phyloP scores from a whole-genome alignment of 2,113 vertebrate species.

The Microcebus jonahi region DNA sequence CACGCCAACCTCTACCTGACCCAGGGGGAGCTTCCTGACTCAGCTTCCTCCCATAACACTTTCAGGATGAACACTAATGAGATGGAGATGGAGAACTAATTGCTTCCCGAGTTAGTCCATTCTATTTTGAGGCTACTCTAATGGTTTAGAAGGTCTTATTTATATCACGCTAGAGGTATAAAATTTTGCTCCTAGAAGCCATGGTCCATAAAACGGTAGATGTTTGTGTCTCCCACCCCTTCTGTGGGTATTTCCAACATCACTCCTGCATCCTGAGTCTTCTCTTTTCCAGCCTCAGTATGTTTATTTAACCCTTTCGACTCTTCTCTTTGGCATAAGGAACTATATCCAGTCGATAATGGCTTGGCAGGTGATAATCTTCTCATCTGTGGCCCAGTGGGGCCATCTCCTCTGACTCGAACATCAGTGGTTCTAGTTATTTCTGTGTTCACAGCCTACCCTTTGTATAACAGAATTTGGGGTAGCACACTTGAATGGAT shows the following conservation, averaged over 20 bases:
- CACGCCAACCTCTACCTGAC: background rate
- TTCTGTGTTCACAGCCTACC: background rate
- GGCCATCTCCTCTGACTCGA: background rate
- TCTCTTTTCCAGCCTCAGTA: background rate
- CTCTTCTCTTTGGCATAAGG: background rate
- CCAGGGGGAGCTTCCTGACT: background rate
- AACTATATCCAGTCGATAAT: background rate
- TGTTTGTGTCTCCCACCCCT: accelerated
- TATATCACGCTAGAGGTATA: background rate
- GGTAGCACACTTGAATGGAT: background rate
- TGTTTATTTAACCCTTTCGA: background rate
- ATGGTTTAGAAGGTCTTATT: background rate
- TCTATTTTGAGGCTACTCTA: background rate
- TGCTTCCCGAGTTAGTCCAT: background rate
- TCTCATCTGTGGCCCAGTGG: background rate
- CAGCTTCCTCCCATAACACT: background rate
- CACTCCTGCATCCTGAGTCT: accelerated
- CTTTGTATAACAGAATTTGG: background rate
- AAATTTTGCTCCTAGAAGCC: background rate
- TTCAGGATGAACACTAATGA: background rate
- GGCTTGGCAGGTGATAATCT: background rate
- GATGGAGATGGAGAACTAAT: background rate
- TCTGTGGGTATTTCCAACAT: background rate
- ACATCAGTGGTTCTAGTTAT: background rate
- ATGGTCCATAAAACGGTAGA: background rate